A percentile compares a stretch with the other conserved stretches of the same genome.
These are phyloP conservation scores for Drosophila hydei DNA, from an alignment of 1,140 invertebrate species.

Conservation along the genomic window DNA sequence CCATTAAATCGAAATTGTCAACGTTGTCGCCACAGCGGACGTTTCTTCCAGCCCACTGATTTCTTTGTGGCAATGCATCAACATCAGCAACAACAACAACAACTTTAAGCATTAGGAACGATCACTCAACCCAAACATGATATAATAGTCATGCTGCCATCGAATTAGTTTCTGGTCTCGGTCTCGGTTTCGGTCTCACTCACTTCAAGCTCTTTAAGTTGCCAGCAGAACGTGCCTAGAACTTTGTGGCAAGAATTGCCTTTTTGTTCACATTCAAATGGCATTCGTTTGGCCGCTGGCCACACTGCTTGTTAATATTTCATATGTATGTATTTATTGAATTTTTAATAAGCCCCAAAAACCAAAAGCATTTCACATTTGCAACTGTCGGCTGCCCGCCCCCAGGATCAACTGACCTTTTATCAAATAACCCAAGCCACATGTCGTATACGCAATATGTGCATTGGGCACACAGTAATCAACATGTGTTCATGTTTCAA, in stretches of 20 bases:
- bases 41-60: slow-evolving; percentile 58
- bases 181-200: too few relatives aligned
- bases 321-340: slow-evolving; percentile 54
- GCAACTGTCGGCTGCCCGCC: neutral
- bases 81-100: slow-evolving; percentile 18
- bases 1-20: slow-evolving; percentile 40
- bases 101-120: neutral
- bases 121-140: slow-evolving; percentile 15
- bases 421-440: neutral
- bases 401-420: slow-evolving; percentile 5
- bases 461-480: neutral
- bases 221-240: too few relatives aligned
- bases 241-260: too few relatives aligned
- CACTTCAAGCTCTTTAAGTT: neutral
- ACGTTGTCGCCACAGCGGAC: slow-evolving; percentile 49
- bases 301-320: slow-evolving; percentile 34
- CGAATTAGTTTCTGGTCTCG: neutral
- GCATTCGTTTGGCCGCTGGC: slow-evolving; percentile 7
- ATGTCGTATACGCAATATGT: neutral
- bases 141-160: slow-evolving; percentile 11
- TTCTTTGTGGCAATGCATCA: slow-evolving; percentile 68
- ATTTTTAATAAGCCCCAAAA: slow-evolving; percentile 42
- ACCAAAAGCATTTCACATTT: slow-evolving; percentile 1
- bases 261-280: slow-evolving; percentile 1
- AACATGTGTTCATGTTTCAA: too few relatives aligned